A percentile compares a stretch with the other conserved stretches of the same genome.
These are phyloP conservation scores for Cosmopolites sordidus DNA, from an alignment of 2,888 invertebrate genomes.

Conservation along the genomic window DNA sequence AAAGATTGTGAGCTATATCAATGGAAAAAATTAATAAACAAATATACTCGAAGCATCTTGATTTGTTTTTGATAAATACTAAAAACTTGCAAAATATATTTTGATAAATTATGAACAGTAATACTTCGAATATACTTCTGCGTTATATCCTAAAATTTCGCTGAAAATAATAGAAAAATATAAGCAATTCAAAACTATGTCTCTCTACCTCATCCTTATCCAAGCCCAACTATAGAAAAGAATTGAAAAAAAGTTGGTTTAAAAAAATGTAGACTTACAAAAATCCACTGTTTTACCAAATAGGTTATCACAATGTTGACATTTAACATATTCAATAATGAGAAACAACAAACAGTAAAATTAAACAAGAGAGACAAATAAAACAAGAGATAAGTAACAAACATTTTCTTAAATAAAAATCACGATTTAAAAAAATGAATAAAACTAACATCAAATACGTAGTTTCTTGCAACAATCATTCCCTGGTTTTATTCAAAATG, in stretches of 20 bases:
- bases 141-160: background rate
- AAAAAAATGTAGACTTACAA: slow-evolving; percentile 22
- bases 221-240: slow-evolving; percentile 75
- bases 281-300: slow-evolving; percentile 19
- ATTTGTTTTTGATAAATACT: no score
- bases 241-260: slow-evolving; percentile 32
- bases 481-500: slow-evolving; percentile 21
- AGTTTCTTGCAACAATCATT: slow-evolving; percentile 24
- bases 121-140: background rate
- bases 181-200: slow-evolving; percentile 32
- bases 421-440: slow-evolving; percentile 2
- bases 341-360: no score
- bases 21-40: background rate
- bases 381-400: no score
- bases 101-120: no score
- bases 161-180: slow-evolving; percentile 17
- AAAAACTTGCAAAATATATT: no score
- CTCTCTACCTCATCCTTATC: slow-evolving; percentile 80
- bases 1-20: background rate
- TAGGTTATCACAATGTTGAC: background rate
- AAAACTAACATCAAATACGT: slow-evolving; percentile 19
- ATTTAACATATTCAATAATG: no score
- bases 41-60: background rate
- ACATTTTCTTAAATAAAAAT: no score
- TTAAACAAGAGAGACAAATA: no score